Evolutionary conservation across 2,888 invertebrate species (phyloP), one percentile per base, ranked within the genome.

Genomic region (Papilio demoleus): DNA sequence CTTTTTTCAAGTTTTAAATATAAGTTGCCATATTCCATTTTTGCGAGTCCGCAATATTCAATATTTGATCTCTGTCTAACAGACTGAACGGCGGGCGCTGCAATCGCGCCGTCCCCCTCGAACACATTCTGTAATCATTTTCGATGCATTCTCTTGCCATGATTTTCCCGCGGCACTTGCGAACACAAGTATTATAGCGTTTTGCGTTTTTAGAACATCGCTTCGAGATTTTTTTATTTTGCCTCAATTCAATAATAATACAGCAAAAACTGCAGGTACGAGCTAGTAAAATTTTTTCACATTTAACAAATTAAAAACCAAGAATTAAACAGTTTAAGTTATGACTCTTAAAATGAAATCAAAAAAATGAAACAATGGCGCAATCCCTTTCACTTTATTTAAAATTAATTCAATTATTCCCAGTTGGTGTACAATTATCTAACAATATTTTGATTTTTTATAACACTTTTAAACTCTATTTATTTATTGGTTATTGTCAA

Each of bases 11-110:
- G 67, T 72, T 70, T 76, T 60, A 24, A 62, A 34, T 22, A 34
- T 64, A 68, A 68, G 66, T 74, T 73, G 77, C 77, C 80, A 77
- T 89, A 83, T 74, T 76, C 78, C 85, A 77, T 87, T 90, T 84
- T 81, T 70, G 74, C 74, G 71, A 74, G 75, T 74, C 67, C 72
- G 76, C 82, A 80, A 87, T 90, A 87, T 90, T 90, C 91, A 91
- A 92, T 92, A 90, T 91, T 92, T 92, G 92, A 92, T 92, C 92
- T 92, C 92, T 92, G 90, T 92, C 92, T 92, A 90, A 90, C 92
- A 84, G 87, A 84, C 88, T 87, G 88, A 85, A 79, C 82, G 78
- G 83, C 83, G 79, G 85, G 86, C 82, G 87, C 87, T 91, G 90
- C 90, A 90, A 84, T 90, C 86, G 83, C 80, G 77, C 88, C 76